phyloP scores from a whole-genome alignment of 2,797 vertebrate genomes.

The Sebastes iracundus region DNA sequence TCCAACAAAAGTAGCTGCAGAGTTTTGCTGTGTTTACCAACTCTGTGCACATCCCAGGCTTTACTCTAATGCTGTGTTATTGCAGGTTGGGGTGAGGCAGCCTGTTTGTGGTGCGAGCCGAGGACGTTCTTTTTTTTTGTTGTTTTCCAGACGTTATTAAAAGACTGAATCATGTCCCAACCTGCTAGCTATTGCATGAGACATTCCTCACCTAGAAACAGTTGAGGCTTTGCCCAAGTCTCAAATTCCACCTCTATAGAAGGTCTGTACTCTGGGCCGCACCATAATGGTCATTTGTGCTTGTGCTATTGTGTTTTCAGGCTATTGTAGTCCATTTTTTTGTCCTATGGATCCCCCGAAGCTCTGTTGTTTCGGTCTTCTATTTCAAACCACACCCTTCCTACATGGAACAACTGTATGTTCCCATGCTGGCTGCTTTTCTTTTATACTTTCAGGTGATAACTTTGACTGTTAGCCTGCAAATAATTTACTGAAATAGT shows the following conservation, averaged over 20 bases:
- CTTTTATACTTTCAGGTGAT: neutral
- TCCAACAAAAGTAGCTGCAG: neutral
- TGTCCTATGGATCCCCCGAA: neutral
- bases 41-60: neutral
- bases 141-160: neutral
- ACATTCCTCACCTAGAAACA: constrained; percentile 49
- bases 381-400: constrained; percentile 61
- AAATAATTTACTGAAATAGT: neutral
- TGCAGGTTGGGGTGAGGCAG: constrained; percentile 37
- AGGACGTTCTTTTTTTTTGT: neutral
- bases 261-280: neutral
- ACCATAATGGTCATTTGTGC: neutral
- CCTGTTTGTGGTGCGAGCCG: neutral
- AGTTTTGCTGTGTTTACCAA: neutral
- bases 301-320: constrained; percentile 16
- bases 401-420: neutral
- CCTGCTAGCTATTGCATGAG: constrained; percentile 39
- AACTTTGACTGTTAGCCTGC: neutral
- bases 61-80: constrained; percentile 12
- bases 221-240: constrained; percentile 3
- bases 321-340: neutral
- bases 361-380: constrained; percentile 6
- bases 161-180: constrained; percentile 40
- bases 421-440: neutral
- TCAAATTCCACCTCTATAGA: constrained; percentile 21